phyloP scores from a whole-genome alignment of 1,140 invertebrate genomes.

The Pachyrhynchus sulphureomaculatus region DNA sequence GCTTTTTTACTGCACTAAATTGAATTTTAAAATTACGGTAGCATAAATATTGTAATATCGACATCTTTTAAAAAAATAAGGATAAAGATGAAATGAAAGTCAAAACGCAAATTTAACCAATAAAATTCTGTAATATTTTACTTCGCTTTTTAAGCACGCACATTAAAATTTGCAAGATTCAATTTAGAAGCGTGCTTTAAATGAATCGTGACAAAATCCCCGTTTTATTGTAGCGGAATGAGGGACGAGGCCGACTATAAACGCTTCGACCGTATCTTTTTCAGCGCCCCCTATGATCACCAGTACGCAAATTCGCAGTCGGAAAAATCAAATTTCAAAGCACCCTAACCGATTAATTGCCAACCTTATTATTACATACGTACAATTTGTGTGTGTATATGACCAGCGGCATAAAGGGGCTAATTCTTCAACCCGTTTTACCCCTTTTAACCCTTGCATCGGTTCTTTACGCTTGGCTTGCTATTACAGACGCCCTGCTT shows the following conservation, averaged over 20 bases:
- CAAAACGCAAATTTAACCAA: conserved; percentile 5
- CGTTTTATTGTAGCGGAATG: conserved; percentile 23
- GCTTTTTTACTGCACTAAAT: too few species aligned
- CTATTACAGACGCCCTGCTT: conserved; percentile 40
- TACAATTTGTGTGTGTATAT: conserved; percentile 16
- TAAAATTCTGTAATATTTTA: conserved; percentile 18
- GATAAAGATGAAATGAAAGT: too few species aligned
- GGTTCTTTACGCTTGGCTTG: conserved; percentile 41
- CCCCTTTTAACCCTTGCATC: conserved; percentile 37
- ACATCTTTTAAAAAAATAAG: too few species aligned
- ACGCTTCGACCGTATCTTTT: neutral
- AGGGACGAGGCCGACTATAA: conserved; percentile 6
- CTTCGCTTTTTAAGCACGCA: conserved; percentile 11
- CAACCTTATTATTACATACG: conserved; percentile 34
- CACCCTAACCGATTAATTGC: conserved; percentile 32
- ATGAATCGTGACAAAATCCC: conserved; percentile 35
- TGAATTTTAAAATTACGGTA: too few species aligned
- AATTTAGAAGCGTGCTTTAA: conserved; percentile 27
- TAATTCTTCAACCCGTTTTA: conserved; percentile 32
- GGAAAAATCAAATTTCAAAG: conserved; percentile 41
- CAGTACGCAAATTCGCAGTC: conserved; percentile 17
- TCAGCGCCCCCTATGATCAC: conserved; percentile 8
- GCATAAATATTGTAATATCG: too few species aligned
- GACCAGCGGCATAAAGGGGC: conserved; percentile 11
- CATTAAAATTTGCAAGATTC: conserved; percentile 37